A percentile compares a stretch with the other conserved stretches of the same genome.
These are phyloP conservation scores for Oryzias sinensis DNA, from an alignment of 2,797 vertebrate genomes.

Conservation along the genomic window DNA sequence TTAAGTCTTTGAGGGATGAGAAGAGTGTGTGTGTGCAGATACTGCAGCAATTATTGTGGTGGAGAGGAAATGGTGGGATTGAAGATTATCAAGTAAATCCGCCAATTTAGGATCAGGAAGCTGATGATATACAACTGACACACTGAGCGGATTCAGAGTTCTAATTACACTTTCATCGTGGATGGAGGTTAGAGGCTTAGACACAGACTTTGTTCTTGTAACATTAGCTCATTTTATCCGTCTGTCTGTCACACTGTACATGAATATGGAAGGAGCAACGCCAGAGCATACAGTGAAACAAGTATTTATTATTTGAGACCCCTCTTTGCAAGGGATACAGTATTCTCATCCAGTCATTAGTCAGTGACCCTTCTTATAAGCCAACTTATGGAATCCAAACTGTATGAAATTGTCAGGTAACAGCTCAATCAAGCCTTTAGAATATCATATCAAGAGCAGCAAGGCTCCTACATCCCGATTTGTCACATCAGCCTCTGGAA, in stretches of 20 bases:
- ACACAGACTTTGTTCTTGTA: not conserved
- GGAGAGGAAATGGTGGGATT: slow-evolving; percentile 20
- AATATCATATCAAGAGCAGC: slow-evolving; percentile 20
- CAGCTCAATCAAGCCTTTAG: slow-evolving; percentile 24
- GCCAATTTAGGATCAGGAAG: slow-evolving; percentile 42
- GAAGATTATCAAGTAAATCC: slow-evolving; percentile 38
- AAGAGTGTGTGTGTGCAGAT: not conserved
- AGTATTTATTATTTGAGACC: not conserved
- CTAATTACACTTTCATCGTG: slow-evolving; percentile 47
- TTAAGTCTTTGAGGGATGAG: not conserved
- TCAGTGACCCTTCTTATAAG: slow-evolving; percentile 5
- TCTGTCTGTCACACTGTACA: not conserved
- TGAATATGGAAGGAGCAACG: not conserved
- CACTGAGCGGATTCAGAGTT: slow-evolving; percentile 29
- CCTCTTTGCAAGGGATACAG: not conserved
- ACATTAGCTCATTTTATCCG: slow-evolving; percentile 10
- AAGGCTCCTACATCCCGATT: not conserved
- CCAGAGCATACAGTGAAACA: not conserved
- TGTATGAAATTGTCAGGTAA: slow-evolving; percentile 5
- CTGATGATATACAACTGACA: slow-evolving; percentile 44
- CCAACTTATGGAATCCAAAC: not conserved
- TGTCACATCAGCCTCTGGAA: too few species aligned
- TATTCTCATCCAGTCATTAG: slow-evolving; percentile 4
- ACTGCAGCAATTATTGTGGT: slow-evolving; percentile 1
- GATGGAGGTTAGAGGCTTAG: not conserved